Base-by-base conservation (phyloP, 1,140 invertebrate species). In the Brachionus sp. region DNA sequence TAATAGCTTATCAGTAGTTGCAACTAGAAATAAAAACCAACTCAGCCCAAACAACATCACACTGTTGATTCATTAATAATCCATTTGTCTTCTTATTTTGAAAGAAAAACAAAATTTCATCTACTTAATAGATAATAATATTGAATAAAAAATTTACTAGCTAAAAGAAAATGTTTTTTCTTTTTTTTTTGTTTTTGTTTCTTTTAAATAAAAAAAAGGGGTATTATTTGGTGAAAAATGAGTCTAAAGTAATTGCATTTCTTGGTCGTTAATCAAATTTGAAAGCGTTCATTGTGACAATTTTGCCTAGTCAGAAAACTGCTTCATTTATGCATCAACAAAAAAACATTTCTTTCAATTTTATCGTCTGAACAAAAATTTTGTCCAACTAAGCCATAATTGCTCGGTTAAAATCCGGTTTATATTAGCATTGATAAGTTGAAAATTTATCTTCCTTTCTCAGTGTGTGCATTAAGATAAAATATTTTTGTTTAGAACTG, bases 1-100 rank as follows among this genome's bases (percentile, higher is more conserved):
- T 75, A 75, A 46, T 46, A 75, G 70, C 70, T 75, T 75, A 75
- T 75, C 70, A 75, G 70, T 73, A 73, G 64, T 70, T 70, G 66
- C 35, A 70, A 57, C 50, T 57, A 57, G 50, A 57, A 57, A 37
- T 37, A 70, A 70, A 70, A 70, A 39, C 29, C 29, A 70, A 70
- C 33, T 39, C 7, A 70, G 33, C 16, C 13, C 33, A n/a, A 66
- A 25, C 33, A 68, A 68, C 29, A 68, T 68, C 64, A 68, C 64
- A 70, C 16, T 70, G 37, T 39, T 39, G 66, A 70, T 70, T 70
- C 66, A 70, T 70, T 70, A 70, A 70, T 70, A 70, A 70, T 42
- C 66, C 66, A 70, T 70, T 70, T 70, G 66, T 70, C 37, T 37
- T 70, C 29, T 39, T 70, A n/a, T 70, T 70, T 70, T 37, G 33